A percentile compares a stretch with the other conserved stretches of the same genome.
These are phyloP conservation scores for Oncopodura yosiiana DNA, from an alignment of 1,140 invertebrate species.

Conservation along the genomic window DNA sequence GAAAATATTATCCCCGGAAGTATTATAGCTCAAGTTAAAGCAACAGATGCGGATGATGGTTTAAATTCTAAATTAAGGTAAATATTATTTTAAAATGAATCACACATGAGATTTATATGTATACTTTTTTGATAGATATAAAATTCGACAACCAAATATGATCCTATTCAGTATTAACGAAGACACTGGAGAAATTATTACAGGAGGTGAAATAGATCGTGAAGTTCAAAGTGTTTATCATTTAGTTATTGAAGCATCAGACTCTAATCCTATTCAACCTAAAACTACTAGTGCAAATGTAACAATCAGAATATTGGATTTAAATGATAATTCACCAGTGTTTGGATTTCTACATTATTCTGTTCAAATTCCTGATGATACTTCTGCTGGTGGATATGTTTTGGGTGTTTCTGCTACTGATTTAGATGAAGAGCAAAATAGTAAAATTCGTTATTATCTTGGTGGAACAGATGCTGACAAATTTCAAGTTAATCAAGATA, in stretches of 20 bases:
- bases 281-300: constrained; percentile 66
- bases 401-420: constrained; percentile 76
- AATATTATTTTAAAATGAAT: constrained; percentile 7
- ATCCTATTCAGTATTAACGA: constrained; percentile 60
- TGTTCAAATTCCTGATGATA: constrained; percentile 67
- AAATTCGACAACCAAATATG: background rate
- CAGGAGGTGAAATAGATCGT: constrained; percentile 60
- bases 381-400: constrained; percentile 62
- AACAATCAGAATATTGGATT: constrained; percentile 65
- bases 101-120: background rate
- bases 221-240: constrained; percentile 66
- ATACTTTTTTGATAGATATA: background rate
- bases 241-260: constrained; percentile 72
- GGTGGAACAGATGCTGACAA: constrained; percentile 63
- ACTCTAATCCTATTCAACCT: constrained; percentile 72
- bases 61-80: constrained; percentile 72
- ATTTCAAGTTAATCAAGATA: constrained; percentile 64
- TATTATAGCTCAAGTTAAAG: constrained; percentile 58
- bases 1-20: constrained; percentile 67
- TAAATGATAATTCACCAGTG: constrained; percentile 76
- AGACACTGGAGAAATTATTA: constrained; percentile 63
- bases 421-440: constrained; percentile 66
- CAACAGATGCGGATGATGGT: constrained; percentile 68
- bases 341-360: constrained; percentile 62
- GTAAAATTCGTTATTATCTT: constrained; percentile 64